Conservation (phyloP, 2,797 vertebrate species). For the Nyctibius grandis region DNA sequence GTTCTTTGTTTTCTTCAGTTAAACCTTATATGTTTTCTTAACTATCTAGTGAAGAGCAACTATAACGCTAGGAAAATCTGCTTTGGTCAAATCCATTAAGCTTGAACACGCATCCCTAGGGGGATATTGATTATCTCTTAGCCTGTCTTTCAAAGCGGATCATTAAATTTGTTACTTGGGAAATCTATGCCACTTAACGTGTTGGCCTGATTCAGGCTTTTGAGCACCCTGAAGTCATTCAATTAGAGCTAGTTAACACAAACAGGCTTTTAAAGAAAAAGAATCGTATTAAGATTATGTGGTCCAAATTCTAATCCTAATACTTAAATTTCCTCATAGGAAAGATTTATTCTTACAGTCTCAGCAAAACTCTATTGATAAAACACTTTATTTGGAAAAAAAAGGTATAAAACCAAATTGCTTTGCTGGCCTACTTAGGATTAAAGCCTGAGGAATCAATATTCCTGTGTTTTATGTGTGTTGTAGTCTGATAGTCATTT, state of each 20-base stretch:
- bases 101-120: neutral
- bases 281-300: neutral
- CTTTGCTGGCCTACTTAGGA: neutral
- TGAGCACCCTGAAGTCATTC: neutral
- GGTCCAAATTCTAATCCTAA: slow-evolving; percentile 6
- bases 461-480: neutral
- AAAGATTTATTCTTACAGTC: neutral
- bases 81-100: slow-evolving; percentile 13
- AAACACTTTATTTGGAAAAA: neutral
- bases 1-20: neutral
- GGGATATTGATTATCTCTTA: slow-evolving; percentile 39
- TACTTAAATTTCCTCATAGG: neutral
- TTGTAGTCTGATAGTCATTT: neutral
- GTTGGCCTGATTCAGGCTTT: neutral
- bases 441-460: slow-evolving; percentile 20
- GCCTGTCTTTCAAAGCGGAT: slow-evolving; percentile 5
- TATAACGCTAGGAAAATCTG: neutral
- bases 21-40: neutral
- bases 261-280: neutral
- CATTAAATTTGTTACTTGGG: neutral
- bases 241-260: slow-evolving; percentile 11
- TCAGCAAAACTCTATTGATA: neutral
- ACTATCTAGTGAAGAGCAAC: neutral
- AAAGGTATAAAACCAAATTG: slow-evolving; percentile 14
- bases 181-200: slow-evolving; percentile 1